A percentile compares a stretch with the other conserved stretches of the same genome.
Evolutionary conservation across 2,113 vertebrate species (phyloP).

Genomic region (Campylomormyrus numenius): DNA sequence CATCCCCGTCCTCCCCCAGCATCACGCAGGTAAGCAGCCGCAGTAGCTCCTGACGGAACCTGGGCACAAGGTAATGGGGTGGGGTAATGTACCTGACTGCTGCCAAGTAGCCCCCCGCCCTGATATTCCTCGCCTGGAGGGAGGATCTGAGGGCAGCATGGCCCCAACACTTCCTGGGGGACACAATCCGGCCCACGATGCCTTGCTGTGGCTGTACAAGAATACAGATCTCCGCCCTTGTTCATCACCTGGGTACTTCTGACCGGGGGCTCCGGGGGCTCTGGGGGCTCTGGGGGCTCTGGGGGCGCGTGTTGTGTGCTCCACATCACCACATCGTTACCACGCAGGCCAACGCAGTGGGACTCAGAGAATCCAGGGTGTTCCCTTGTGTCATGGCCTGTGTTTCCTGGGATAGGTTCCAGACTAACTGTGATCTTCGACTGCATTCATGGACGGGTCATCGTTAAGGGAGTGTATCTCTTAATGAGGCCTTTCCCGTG

Average conservation of each 20-base stretch:
- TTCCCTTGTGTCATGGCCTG: background rate
- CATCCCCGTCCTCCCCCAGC: background rate
- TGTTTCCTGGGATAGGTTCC: background rate
- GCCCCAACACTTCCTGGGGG: background rate
- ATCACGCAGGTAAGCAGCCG: background rate
- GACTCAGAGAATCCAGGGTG: background rate
- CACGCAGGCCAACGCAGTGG: background rate
- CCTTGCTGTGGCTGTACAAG: constrained; percentile 28
- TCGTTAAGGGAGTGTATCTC: background rate
- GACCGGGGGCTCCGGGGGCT: constrained; percentile 20
- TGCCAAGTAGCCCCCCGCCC: constrained; percentile 53
- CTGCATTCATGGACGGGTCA: background rate
- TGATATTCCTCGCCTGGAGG: constrained; percentile 30
- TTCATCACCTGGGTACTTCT: constrained; percentile 30
- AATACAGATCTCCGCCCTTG: constrained; percentile 29
- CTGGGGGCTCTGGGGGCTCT: no score
- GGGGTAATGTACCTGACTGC: constrained; percentile 42
- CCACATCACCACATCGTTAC: background rate
- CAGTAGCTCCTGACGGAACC: constrained; percentile 39
- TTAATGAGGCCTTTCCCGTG: background rate
- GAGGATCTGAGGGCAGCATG: background rate
- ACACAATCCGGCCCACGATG: background rate
- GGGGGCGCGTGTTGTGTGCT: background rate
- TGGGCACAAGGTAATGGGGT: constrained; percentile 51
- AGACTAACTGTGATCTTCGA: background rate